Evolutionary conservation across 64 coral and sea anemone species (phyloP).

Genomic region (Stichodactyla mertensii): DNA sequence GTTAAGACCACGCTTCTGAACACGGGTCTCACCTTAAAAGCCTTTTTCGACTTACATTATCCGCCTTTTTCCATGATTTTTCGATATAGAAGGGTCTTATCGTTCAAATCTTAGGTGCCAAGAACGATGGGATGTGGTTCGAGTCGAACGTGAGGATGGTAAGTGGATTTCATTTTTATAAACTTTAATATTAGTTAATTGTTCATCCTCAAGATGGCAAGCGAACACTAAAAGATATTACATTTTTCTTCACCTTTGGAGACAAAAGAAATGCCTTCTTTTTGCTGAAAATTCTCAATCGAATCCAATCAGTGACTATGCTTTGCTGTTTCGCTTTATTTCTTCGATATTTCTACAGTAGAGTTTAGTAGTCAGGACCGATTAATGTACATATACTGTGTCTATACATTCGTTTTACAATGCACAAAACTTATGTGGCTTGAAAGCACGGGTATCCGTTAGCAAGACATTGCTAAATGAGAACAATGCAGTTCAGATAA

Average conservation of each 20-base stretch:
- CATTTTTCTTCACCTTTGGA: not conserved
- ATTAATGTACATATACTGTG: not conserved
- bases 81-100: not conserved
- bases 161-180: constrained; percentile 5
- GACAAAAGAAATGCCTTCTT: not conserved
- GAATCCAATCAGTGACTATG: not conserved
- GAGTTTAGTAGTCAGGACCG: no score
- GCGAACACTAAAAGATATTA: not conserved
- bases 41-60: not conserved
- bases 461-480: not conserved
- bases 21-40: not conserved
- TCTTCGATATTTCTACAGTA: no score
- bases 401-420: not conserved
- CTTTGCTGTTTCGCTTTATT: no score
- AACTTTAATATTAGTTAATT: constrained; percentile 5
- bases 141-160: not conserved
- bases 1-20: not conserved
- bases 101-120: not conserved
- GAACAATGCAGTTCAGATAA: not conserved
- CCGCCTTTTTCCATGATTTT: not conserved
- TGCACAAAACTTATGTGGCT: not conserved
- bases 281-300: not conserved
- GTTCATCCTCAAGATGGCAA: not conserved
- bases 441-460: not conserved
- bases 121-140: not conserved